Evolutionary conservation across 2,797 vertebrate genomes (phyloP).

Genomic region (Ciconia nigra): DNA sequence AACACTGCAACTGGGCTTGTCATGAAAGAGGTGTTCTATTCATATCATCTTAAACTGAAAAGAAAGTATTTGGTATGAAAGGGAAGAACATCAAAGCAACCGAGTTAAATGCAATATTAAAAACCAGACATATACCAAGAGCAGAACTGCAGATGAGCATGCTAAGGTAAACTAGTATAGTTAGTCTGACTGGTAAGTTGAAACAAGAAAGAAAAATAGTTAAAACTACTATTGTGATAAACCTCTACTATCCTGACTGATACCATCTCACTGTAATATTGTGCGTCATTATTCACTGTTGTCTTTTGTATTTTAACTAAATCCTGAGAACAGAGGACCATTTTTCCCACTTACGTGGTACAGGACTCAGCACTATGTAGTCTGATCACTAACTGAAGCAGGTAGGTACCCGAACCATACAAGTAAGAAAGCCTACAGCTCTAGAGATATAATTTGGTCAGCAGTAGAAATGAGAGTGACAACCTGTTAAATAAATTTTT

Average conservation of each 20-base stretch:
- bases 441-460: background rate
- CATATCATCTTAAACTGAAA: background rate
- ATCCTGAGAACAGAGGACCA: background rate
- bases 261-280: background rate
- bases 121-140: background rate
- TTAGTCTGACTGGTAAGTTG: background rate
- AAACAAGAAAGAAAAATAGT: background rate
- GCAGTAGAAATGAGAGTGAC: background rate
- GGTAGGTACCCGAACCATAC: fast-evolving
- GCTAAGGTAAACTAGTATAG: background rate
- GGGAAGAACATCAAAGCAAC: background rate
- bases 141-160: background rate
- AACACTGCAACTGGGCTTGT: background rate
- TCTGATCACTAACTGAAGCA: background rate
- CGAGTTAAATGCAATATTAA: background rate
- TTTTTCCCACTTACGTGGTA: background rate
- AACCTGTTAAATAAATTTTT: background rate
- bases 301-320: background rate
- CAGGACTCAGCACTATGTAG: background rate
- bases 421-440: background rate
- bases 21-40: background rate
- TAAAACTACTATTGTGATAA: background rate
- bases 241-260: background rate
- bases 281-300: background rate
- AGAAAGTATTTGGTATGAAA: background rate